Evolutionary conservation across 2,888 invertebrate species (phyloP), one percentile per base, ranked within the genome.

Genomic region (Andrena flavipes): DNA sequence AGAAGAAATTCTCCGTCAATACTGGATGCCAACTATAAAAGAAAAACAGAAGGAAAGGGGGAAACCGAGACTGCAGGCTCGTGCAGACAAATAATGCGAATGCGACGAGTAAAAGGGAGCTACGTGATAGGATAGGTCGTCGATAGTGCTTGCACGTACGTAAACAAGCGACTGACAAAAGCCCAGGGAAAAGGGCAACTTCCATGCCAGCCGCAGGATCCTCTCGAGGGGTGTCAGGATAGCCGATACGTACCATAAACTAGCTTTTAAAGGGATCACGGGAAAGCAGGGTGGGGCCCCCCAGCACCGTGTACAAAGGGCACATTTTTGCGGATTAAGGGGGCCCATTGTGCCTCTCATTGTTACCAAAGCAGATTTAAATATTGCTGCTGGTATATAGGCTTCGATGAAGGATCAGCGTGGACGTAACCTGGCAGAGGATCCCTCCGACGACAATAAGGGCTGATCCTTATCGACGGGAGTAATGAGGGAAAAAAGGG

Each of bases 191-290:
- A 88, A 86, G 83, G 76, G 84, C 84, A 85, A 89, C 84, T 82
- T 89, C 80, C 76, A 87, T 86, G 70, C 75, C 63, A 56, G 76
- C 81, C 79, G 51, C 85, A 81, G 79, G 68, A 84, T 81, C 64
- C 69, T 81, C 73, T 84, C 73, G 72, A 79, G 81, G 87, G 84
- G 80, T 79, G 76, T 72, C 80, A 30, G 76, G 49, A 64, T 63
- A 60, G 60, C 73, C 74, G 65, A 74, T 62, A 79, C 56, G 75
- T 63, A 73, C 68, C 77, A 77, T 90, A 91, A 92, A 90, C 89
- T 91, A 88, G 90, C 91, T 91, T 92, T 91, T 89, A 90, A 87
- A 90, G 82, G 89, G 92, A 91, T 91, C 89, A 86, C 74, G 35
- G 82, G 56, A 68, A 71, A 64, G 72, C 82, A 79, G 85, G 65